Conservation (phyloP, 2,797 vertebrate species). For the Siniperca undulata region DNA sequence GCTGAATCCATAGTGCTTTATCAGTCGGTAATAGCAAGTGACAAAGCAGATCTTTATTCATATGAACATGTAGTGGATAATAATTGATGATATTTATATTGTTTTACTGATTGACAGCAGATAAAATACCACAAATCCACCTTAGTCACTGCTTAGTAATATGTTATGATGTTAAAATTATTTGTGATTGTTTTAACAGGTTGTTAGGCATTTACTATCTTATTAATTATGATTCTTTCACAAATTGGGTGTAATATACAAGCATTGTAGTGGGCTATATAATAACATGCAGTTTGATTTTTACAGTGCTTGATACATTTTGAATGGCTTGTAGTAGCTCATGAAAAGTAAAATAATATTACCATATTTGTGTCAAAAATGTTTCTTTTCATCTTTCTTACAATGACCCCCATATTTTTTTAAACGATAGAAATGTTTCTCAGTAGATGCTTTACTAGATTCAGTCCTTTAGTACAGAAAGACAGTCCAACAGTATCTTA, state of each 20-base stretch:
- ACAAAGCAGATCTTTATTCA: neutral
- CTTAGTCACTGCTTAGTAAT: neutral
- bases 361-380: neutral
- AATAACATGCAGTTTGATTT: neutral
- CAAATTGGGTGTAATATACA: neutral
- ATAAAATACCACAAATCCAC: neutral
- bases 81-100: neutral
- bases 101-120: neutral
- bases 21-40: neutral
- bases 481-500: neutral
- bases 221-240: neutral
- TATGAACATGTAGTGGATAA: neutral
- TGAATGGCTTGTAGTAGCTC: no score
- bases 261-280: no score
- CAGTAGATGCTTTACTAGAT: neutral
- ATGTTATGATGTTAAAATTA: neutral
- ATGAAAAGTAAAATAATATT: neutral
- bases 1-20: neutral
- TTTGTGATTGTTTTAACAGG: neutral
- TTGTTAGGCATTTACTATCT: neutral
- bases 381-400: neutral
- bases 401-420: no score
- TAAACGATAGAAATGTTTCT: constrained; percentile 4
- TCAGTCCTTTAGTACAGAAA: neutral
- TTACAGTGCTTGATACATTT: neutral